Base-by-base conservation (phyloP, 1,140 invertebrate genomes). In the Pectinophora gossypiella region DNA sequence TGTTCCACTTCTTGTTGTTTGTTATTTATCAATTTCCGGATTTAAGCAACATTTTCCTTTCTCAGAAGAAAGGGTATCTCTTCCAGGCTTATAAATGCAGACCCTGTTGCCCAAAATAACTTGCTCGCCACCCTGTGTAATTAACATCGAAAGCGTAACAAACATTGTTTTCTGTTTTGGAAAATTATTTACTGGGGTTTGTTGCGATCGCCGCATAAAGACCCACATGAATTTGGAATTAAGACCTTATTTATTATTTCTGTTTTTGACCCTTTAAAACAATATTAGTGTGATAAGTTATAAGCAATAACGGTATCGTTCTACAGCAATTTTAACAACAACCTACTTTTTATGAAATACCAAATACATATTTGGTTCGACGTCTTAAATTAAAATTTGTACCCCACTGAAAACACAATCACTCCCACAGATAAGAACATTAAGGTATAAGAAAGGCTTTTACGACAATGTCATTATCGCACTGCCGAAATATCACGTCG, bases 401-500 rank as follows among this genome's bases (percentile, higher is more conserved):
- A n/a, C n/a, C n/a, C n/a, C n/a, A n/a, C n/a, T n/a, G n/a, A n/a
- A n/a, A n/a, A n/a, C n/a, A n/a, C n/a, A n/a, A n/a, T n/a, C n/a
- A n/a, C n/a, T n/a, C n/a, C n/a, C n/a, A n/a, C n/a, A n/a, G n/a
- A n/a, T n/a, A n/a, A n/a, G n/a, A n/a, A n/a, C n/a, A n/a, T n/a
- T 32, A 32, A 32, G 27, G 27, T 32, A 9, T 40, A 9, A 15
- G 62, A 69, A 68, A 60, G 55, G 58, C 56, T 72, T 76, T 75
- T 69, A 74, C 61, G 68, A 72, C 63, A 76, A 83, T 76, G 74
- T 83, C 79, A 85, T 85, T 85, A 85, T 83, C 72, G 67, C 69
- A 56, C 67, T 64, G 65, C 67, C 68, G 70, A 80, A 82, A 85
- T 79, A 78, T 76, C 69, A 75, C 64, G 68, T 76, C 68, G 64